Evolutionary conservation across 2,797 vertebrate species (phyloP).

Genomic region (Megalops cyprinoides): DNA sequence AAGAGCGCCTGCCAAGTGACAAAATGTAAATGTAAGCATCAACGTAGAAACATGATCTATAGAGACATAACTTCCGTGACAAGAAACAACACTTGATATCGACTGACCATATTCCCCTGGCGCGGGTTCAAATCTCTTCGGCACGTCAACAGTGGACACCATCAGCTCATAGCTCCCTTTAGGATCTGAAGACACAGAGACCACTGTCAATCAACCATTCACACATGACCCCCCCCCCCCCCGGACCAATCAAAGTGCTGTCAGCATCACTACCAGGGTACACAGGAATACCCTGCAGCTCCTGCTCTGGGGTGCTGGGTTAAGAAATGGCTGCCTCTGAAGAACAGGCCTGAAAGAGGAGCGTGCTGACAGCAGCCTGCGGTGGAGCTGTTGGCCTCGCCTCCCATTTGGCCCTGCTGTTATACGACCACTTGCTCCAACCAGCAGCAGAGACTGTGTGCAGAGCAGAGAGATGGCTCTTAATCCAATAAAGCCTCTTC

Average conservation of each 20-base stretch:
- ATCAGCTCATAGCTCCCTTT: slow-evolving; percentile 61
- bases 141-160: slow-evolving; percentile 52
- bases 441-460: neutral
- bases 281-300: too few relatives aligned
- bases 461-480: neutral
- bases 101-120: slow-evolving; percentile 64
- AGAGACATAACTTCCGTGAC: neutral
- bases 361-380: neutral
- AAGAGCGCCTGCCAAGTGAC: too few relatives aligned
- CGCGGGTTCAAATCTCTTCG: slow-evolving; percentile 49
- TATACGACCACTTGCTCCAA: neutral
- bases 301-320: too few relatives aligned
- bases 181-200: slow-evolving; percentile 50
- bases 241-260: neutral
- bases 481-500: neutral
- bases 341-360: too few relatives aligned
- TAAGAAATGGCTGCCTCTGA: too few relatives aligned
- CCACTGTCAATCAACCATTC: neutral
- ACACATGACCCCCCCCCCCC: too few relatives aligned
- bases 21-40: too few relatives aligned
- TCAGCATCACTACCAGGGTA: too few relatives aligned
- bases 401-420: neutral
- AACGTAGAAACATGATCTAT: neutral
- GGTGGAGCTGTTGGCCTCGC: neutral
- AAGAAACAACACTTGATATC: neutral